Conservation (phyloP, 2,797 vertebrate species). For the Helostoma temminkii region DNA sequence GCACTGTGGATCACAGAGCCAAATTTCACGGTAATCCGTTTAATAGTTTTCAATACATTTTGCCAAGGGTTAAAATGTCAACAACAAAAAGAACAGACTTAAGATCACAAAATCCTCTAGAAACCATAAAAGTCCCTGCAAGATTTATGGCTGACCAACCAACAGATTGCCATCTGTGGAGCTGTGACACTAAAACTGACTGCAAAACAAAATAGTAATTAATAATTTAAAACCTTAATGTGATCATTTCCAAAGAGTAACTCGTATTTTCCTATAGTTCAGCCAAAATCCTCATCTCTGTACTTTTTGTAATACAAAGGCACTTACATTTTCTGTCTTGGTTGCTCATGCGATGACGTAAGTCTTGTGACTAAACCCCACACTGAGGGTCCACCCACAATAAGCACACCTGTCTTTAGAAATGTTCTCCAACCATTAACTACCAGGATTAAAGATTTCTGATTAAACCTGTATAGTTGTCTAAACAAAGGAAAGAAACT, state of each 20-base stretch:
- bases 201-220: not conserved
- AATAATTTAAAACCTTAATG: not conserved
- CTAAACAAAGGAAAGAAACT: conserved; percentile 62
- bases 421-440: conserved; percentile 41
- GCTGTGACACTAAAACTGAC: not conserved
- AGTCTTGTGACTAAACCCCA: conserved; percentile 18
- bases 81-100: too few relatives aligned
- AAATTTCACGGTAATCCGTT: too few relatives aligned
- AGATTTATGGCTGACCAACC: not conserved
- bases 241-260: accelerated
- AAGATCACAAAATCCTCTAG: too few relatives aligned
- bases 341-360: conserved; percentile 33
- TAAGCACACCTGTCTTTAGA: conserved; percentile 63
- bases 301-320: not conserved
- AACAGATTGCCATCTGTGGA: not conserved
- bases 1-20: not conserved
- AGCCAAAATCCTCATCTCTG: conserved; percentile 7
- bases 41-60: too few relatives aligned
- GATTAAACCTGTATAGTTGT: conserved; percentile 47
- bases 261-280: not conserved
- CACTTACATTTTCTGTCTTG: not conserved
- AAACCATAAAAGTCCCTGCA: too few relatives aligned
- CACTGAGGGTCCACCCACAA: conserved; percentile 28
- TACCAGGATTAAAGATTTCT: conserved; percentile 47
- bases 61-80: too few relatives aligned